Base-by-base conservation (phyloP, 2,113 vertebrate genomes). In the Daphoenositta chrysoptera region DNA sequence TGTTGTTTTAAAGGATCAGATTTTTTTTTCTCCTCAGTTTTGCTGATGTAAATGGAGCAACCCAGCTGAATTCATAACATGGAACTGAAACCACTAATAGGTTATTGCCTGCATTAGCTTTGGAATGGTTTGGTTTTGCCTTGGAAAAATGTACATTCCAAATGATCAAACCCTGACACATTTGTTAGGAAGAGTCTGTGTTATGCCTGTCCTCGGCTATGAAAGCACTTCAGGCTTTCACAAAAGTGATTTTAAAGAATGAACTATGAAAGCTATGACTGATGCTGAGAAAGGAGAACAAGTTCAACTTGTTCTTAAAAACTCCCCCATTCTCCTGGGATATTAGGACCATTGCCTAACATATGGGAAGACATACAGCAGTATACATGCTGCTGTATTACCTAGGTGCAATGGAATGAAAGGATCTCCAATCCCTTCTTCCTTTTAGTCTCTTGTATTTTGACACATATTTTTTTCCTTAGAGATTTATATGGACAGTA, bases 221-320 rank as follows among this genome's bases (percentile, higher is more conserved):
- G 88, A 95, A 93, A 90, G 53, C 44, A 26, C 10, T 13, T 8
- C 5, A 9, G 44, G 40, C 73, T 87, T 92, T 76, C 85, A 80
- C 61, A 50, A 53, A 96, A 90, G 64, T 22, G 6, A 35, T 69
- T 54, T 83, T 2, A 44, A 77, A 56, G 50, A 84, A 44, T 11
- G 64, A 93, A 7, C 86, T 90, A 47, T 73, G 80, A 90, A 73
- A 90, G 33, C 83, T 94, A 15, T 84, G 72, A 56, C 47, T 45
- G 86, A 73, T 89, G 47, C 69, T 89, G 89, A 94, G 51, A 78
- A 68, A 68, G 60, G 39, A 66, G 69, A 94, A 87, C 83, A 35
- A 89, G 93, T 81, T 64, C 63, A 93, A 70, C 89, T 93, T 81
- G 90, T 83, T 94, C 64, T 86, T 63, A 44, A 66, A 72, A 73